Percentiles rank a stretch among this genome's conserved stretches.
Conservation (phyloP, 2,113 vertebrate genomes). For the Chloebia gouldiae region DNA sequence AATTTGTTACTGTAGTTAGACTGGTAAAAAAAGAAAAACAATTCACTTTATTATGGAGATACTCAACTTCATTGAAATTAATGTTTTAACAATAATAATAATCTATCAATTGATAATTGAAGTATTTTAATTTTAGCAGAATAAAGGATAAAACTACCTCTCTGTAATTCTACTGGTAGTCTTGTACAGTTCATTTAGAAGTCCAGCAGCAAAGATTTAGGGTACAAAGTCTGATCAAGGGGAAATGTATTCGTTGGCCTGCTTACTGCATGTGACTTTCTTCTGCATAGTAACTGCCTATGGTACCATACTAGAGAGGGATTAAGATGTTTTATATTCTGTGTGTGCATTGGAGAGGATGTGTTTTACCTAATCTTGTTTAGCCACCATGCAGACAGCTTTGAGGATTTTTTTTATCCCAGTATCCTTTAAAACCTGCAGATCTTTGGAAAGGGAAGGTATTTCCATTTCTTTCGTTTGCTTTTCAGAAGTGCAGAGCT, state of each 20-base stretch:
- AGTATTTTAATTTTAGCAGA: neutral
- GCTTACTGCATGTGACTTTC: neutral
- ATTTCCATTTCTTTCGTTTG: constrained; percentile 79
- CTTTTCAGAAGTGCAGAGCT: constrained; percentile 59
- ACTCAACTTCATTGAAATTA: neutral
- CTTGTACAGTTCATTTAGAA: neutral
- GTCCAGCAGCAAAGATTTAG: neutral
- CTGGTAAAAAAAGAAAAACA: neutral
- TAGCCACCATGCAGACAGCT: constrained; percentile 81
- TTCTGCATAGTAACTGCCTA: constrained; percentile 39
- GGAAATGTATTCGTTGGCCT: neutral
- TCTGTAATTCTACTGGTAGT: neutral
- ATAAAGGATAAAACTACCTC: neutral
- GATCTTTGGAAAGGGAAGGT: constrained; percentile 69
- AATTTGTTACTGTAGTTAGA: neutral
- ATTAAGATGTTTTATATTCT: constrained; percentile 80
- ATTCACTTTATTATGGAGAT: neutral
- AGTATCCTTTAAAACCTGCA: constrained; percentile 71
- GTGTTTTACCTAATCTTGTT: constrained; percentile 86
- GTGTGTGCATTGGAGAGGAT: constrained; percentile 80
- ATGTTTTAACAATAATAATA: neutral
- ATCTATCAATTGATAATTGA: neutral
- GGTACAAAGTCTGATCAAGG: neutral
- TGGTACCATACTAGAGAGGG: constrained; percentile 39
- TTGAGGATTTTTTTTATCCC: constrained; percentile 77